These are phyloP conservation scores for Megamerina dolium DNA, from an alignment of 2,888 invertebrate genomes.

Conservation along the genomic window DNA sequence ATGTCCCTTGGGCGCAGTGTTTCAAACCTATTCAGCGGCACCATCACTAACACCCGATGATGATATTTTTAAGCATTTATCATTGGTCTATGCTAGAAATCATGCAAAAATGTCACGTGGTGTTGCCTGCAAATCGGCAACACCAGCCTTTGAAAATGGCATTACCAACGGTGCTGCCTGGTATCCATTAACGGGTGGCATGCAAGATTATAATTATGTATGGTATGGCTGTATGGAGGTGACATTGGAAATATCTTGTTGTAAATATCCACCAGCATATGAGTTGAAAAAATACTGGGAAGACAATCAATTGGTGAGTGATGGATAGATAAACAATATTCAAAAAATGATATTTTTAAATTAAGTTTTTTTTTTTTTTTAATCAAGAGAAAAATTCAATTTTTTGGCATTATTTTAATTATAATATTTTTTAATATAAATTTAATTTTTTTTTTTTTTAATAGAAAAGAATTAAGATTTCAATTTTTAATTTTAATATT, in stretches of 20 bases:
- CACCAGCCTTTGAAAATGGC: slow-evolving; percentile 75
- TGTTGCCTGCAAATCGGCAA: slow-evolving; percentile 71
- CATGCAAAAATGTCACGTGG: slow-evolving; percentile 86
- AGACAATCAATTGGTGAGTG: slow-evolving; percentile 72
- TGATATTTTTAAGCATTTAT: slow-evolving; percentile 82
- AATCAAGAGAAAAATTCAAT: background rate
- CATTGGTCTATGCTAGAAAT: slow-evolving; percentile 76
- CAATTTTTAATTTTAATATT: too few relatives aligned
- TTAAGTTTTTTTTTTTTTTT: slow-evolving; percentile 15
- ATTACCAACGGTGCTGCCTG: slow-evolving; percentile 93
- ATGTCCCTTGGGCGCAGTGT: slow-evolving; percentile 68
- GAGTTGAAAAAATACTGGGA: slow-evolving; percentile 81
- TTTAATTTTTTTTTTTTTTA: slow-evolving; percentile 12
- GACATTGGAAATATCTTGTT: slow-evolving; percentile 90
- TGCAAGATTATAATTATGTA: slow-evolving; percentile 82
- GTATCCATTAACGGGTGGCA: slow-evolving; percentile 75
- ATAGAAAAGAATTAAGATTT: too few relatives aligned
- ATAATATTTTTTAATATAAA: background rate
- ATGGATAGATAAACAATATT: too few relatives aligned
- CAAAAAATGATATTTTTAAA: too few relatives aligned
- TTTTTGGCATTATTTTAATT: slow-evolving; percentile 21
- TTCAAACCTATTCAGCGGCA: slow-evolving; percentile 75
- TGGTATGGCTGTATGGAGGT: slow-evolving; percentile 92
- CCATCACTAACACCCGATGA: slow-evolving; percentile 86
- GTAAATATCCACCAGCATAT: slow-evolving; percentile 81